Evolutionary conservation across 2,888 invertebrate species (phyloP), one percentile per base, ranked within the genome.

Genomic region (Thelaira solivaga): DNA sequence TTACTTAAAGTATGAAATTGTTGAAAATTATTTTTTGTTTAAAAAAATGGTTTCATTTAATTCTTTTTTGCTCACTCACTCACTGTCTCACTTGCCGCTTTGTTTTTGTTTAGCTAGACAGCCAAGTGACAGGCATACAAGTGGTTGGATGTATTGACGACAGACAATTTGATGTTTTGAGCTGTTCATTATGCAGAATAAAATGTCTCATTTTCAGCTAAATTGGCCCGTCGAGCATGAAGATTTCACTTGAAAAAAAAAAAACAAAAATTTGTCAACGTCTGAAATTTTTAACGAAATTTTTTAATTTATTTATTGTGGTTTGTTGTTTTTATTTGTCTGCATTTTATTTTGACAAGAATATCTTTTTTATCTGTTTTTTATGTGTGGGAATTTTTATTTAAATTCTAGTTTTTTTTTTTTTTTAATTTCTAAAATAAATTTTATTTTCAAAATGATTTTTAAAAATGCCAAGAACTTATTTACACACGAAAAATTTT

Each of bases 201-300:
- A 29, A 59, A 64, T 51, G 68, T 74, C 78, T 78, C 74, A 78
- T 78, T 78, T 78, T 78, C 78, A 74, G 53, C 69, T 41, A 78
- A 69, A 78, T 78, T 78, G 78, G 64, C 74, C 45, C 61, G 69
- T 74, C 74, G 74, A 65, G 74, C 74, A 65, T 69, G 65, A 65
- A 65, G 57, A 73, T 69, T 77, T 73, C 72, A 45, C 20, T 55
- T 72, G 72, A 62, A 41, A 10, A 51, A 11, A 61, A 51, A 61
- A 47, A 34, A 47, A n/a, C 34, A 20, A 31, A 24, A 57, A 24
- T 39, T 55, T 64, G 62, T 69, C 73, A 64, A 18, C 51, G 8
- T 69, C 74, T 73, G 57, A 69, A 64, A 78, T 65, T 69, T 45
- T 62, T 55, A 71, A 72, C 71, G 61, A 45, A 67, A 61, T 64